phyloP scores from a whole-genome alignment of 2,797 vertebrate genomes.

The Crypturellus tataupa region DNA sequence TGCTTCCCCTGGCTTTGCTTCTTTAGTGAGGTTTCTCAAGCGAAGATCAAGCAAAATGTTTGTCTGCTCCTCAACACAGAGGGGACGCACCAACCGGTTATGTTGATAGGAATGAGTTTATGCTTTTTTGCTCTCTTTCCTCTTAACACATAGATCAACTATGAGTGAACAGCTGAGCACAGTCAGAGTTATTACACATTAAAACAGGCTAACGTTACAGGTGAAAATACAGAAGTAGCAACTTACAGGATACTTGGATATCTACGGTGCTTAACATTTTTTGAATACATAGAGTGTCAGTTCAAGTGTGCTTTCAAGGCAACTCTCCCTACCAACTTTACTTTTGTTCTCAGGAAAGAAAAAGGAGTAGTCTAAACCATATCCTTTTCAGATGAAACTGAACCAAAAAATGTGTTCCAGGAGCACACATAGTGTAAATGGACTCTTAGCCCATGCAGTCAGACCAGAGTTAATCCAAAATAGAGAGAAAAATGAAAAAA shows the following conservation, averaged over 20 bases:
- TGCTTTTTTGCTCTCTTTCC: not conserved
- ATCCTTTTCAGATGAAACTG: not conserved
- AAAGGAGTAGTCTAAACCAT: not conserved
- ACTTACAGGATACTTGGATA: not conserved
- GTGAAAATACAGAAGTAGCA: not conserved
- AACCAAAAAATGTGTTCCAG: not conserved
- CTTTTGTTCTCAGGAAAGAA: not conserved
- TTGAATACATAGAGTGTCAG: not conserved
- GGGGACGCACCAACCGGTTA: not conserved
- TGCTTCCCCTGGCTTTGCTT: not conserved
- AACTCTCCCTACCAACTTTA: not conserved
- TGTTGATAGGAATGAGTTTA: not conserved
- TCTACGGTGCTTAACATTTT: not conserved
- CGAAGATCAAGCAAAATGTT: not conserved
- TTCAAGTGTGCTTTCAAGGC: not conserved
- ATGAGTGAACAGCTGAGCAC: not conserved
- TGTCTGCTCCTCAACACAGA: not conserved
- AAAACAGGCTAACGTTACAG: not conserved
- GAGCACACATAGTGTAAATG: not conserved
- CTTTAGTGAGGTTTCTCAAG: not conserved
- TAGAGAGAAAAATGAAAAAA: accelerated
- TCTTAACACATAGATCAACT: not conserved
- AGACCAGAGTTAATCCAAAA: not conserved
- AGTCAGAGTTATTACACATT: not conserved
- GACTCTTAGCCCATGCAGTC: not conserved